Base-by-base conservation (phyloP, 2,888 invertebrate species). In the Chrysomela aeneicollis region DNA sequence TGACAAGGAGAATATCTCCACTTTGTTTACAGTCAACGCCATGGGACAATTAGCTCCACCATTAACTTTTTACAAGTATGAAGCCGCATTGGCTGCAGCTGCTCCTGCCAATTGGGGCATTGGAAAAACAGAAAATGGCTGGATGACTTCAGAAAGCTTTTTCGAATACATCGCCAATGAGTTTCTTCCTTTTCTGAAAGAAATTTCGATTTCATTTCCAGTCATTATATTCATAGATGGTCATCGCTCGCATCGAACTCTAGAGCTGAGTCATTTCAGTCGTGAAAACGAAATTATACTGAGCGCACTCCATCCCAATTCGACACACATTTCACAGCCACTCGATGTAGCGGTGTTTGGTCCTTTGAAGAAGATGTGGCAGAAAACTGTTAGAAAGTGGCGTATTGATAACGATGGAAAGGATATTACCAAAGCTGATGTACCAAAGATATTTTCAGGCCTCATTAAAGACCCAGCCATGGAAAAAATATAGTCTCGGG, bases 91-190 rank as follows among this genome's bases (percentile, higher is more conserved):
- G 26, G 30, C 18, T 2, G 9, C 15, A 15, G 1, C 54, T 12
- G 59, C 59, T 59, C 47, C 55, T 30, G 15, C 54, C 49, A 53
- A 59, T 37, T 67, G 58, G 62, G 62, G n/a, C 17, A 51, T 64
- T 42, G 66, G 64, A 19, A 69, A 50, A 22, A 62, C 69, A 12
- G 67, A 67, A 21, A 46, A 59, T 22, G 67, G 67, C 26, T 67
- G 69, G 66, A 69, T 67, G 55, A 62, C 64, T 42, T 62, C 67
- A 50, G 62, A 61, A 60, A 42, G 60, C 32, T 59, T 63, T 46
- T 52, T 46, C 46, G 63, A 63, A 59, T 63, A 63, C 22, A 59
- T 59, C 42, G 52, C 60, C 12, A 63, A 63, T 26, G 59, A 59
- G 8, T 63, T 59, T 19, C 4, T 64, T 6, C 50, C 50, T 21